A percentile compares a stretch with the other conserved stretches of the same genome.
These are phyloP conservation scores for Chlorops oryzae DNA, from an alignment of 1,140 invertebrate species.

Conservation along the genomic window DNA sequence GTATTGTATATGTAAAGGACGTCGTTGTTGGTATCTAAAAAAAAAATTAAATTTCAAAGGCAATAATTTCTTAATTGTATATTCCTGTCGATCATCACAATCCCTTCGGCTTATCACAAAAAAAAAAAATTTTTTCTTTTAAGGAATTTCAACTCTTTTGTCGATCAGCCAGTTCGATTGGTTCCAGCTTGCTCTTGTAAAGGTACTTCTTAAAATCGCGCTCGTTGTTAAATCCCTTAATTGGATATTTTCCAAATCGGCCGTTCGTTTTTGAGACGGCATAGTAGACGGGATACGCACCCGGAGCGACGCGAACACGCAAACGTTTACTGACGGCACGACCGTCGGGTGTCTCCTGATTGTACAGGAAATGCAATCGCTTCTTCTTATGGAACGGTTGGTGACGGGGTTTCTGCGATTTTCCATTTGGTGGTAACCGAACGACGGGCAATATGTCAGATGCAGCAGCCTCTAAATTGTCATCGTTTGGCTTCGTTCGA, in stretches of 20 bases:
- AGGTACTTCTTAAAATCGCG: constrained; percentile 38
- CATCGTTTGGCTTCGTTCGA: not conserved
- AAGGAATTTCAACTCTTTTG: too few species aligned
- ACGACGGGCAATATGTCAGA: not conserved
- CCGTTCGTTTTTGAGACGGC: constrained; percentile 40
- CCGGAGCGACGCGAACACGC: constrained; percentile 35
- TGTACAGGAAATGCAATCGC: constrained; percentile 26
- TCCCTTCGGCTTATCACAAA: too few species aligned
- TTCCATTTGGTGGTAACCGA: constrained; percentile 42
- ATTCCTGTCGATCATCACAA: too few species aligned
- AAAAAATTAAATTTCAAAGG: too few species aligned
- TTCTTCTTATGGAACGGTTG: constrained; percentile 4
- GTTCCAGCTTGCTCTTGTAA: constrained; percentile 27
- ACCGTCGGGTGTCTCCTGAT: constrained; percentile 14
- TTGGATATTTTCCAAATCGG: constrained; percentile 41
- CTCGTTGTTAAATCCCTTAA: constrained; percentile 34
- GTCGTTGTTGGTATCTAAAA: too few species aligned
- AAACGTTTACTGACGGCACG: constrained; percentile 18
- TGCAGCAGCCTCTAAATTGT: constrained; percentile 25
- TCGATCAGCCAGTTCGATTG: too few species aligned
- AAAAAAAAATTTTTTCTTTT: too few species aligned
- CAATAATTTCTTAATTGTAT: too few species aligned
- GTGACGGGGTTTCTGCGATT: constrained; percentile 28
- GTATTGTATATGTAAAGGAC: too few species aligned
- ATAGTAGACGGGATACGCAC: constrained; percentile 42